These are phyloP conservation scores for Rhynchotus rufescens DNA, from an alignment of 2,797 vertebrate species.

Conservation along the genomic window DNA sequence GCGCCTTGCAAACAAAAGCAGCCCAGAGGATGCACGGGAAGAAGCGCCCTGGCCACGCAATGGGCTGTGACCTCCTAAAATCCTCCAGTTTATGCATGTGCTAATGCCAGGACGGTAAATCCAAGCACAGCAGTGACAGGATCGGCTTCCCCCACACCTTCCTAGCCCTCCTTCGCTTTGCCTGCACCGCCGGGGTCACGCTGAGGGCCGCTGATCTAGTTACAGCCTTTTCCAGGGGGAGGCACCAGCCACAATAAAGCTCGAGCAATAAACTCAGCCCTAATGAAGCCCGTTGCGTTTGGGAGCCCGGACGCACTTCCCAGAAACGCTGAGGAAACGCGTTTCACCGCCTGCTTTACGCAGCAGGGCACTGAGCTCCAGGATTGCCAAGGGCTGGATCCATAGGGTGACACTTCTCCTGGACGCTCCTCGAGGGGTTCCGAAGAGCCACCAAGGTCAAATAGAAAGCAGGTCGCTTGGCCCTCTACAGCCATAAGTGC, in stretches of 20 bases:
- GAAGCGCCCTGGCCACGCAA: constrained; percentile 9
- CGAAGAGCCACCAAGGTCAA: not conserved
- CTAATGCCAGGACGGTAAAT: not conserved
- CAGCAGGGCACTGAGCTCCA: not conserved
- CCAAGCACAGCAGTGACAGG: not conserved
- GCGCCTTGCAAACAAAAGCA: constrained; percentile 25
- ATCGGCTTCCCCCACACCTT: not conserved
- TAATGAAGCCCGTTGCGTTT: not conserved
- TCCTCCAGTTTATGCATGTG: not conserved
- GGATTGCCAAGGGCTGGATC: not conserved
- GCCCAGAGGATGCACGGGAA: not conserved
- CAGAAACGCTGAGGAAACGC: not conserved
- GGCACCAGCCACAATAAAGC: not conserved
- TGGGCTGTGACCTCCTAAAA: not conserved
- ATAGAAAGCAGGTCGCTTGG: not conserved
- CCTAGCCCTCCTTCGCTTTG: not conserved
- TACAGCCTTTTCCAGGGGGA: not conserved
- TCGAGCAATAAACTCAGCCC: not conserved
- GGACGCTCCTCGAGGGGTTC: not conserved
- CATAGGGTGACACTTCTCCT: not conserved
- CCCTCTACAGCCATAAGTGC: not conserved
- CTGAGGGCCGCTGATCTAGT: not conserved
- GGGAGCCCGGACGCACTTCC: not conserved
- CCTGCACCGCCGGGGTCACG: not conserved
- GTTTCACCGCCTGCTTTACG: not conserved